Evolutionary conservation across 1,140 invertebrate genomes (phyloP).

Genomic region (Xylocopa sonorina): DNA sequence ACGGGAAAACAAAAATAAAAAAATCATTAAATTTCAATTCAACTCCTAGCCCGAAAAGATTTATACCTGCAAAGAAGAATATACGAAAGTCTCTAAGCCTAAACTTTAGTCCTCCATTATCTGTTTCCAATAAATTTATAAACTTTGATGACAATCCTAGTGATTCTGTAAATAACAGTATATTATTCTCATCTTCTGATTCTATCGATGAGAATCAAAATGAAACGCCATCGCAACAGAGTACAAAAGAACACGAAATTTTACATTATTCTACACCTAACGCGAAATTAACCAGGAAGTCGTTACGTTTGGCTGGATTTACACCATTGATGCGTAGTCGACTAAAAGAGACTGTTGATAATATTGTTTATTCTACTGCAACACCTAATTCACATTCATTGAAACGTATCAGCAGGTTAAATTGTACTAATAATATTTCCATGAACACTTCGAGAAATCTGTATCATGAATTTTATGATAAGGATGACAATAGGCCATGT

Average conservation of each 20-base stretch:
- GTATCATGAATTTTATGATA: constrained; percentile 70
- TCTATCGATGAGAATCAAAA: constrained; percentile 78
- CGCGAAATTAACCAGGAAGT: constrained; percentile 44
- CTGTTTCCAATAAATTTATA: constrained; percentile 64
- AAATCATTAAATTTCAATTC: constrained; percentile 74
- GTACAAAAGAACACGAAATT: constrained; percentile 64
- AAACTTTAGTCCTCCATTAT: constrained; percentile 57
- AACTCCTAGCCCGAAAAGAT: constrained; percentile 67
- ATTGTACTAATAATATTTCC: constrained; percentile 31
- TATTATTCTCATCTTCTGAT: constrained; percentile 63
- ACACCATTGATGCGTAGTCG: constrained; percentile 64
- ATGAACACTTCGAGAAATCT: constrained; percentile 76
- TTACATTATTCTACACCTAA: constrained; percentile 64
- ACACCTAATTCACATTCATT: constrained; percentile 63
- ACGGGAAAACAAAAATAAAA: constrained; percentile 68
- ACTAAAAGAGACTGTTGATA: constrained; percentile 65
- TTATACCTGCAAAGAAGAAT: constrained; percentile 39
- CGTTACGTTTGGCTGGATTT: constrained; percentile 35
- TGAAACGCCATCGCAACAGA: constrained; percentile 71
- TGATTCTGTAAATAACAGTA: constrained; percentile 60
- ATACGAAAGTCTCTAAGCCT: constrained; percentile 41
- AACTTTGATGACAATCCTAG: constrained; percentile 60
- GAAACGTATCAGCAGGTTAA: constrained; percentile 37
- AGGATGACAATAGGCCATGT: constrained; percentile 54
- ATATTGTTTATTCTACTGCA: constrained; percentile 54